Conservation (phyloP, 2,113 vertebrate species). For the Ceyx cyanopectus region DNA sequence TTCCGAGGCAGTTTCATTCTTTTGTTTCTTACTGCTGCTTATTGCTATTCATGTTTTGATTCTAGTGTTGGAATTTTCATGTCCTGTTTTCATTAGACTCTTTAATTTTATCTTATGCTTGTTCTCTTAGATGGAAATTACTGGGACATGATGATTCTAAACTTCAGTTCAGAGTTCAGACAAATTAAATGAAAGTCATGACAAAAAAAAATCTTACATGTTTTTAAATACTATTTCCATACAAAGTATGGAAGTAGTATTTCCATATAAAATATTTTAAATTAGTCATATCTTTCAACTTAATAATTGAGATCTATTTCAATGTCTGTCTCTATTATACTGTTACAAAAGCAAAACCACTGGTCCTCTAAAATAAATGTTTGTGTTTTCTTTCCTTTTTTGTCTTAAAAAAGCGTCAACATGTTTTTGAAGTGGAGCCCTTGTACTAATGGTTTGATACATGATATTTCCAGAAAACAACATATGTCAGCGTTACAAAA, state of each 20-base stretch:
- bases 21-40: not conserved
- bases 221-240: not conserved
- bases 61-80: constrained; percentile 5
- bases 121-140: not conserved
- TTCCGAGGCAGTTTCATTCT: not conserved
- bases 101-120: not conserved
- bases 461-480: constrained; percentile 15
- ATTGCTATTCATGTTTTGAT: not conserved
- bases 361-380: not conserved
- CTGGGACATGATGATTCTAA: not conserved
- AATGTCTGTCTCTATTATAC: not conserved
- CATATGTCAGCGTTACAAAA: not conserved
- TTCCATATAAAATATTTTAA: constrained; percentile 16
- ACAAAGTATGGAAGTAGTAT: not conserved
- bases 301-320: not conserved
- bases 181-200: not conserved
- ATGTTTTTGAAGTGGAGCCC: constrained; percentile 3
- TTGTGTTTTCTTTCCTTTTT: constrained; percentile 27
- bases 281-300: not conserved
- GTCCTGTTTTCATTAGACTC: not conserved
- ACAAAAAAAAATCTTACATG: not conserved
- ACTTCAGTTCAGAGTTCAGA: not conserved
- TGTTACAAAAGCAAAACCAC: not conserved
- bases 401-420: not conserved
- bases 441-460: not conserved